Base-by-base conservation (phyloP, 2,113 vertebrate genomes). In the Tursiops truncatus region DNA sequence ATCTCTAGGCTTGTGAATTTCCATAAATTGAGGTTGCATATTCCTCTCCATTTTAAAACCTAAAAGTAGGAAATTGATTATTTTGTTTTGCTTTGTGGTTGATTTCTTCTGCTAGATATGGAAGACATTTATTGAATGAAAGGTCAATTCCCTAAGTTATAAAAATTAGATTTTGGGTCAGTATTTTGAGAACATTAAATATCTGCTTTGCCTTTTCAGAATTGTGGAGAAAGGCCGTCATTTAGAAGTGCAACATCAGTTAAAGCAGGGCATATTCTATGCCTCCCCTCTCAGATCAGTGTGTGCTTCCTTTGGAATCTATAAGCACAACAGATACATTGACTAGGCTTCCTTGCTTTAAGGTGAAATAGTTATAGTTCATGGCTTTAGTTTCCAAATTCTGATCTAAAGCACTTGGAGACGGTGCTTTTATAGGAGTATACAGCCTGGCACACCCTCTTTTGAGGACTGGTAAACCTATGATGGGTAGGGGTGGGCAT, bases 31-130 rank as follows among this genome's bases (percentile, higher is more conserved):
- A 60, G 47, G 5, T 93, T 85, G 26, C 74, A 21, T 73, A 73
- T 53, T 47, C 36, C 5, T 70, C 20, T 65, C 38, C 58, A 68
- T 84, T 65, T 77, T 68, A 87, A 85, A 83, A 68, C 50, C 33
- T 50, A 36, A 74, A 89, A 89, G 25, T 89, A 53, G 87, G 36
- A 77, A 53, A 47, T 91, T 73, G 62, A 68, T 93, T 47, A 31
- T 85, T 93, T 95, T 86, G 33, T 96, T 96, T 95, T 74, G 44
- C 63, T 85, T 88, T 95, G 38, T 80, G 26, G 28, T 89, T 93
- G 41, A 36, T 74, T 82, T 96, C 44, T 92, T 82, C 50, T 74
- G 53, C 50, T 91, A 87, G 63, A 94, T 81, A 56, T 47, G 6
- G 68, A 91, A 96, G 67, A 38, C 25, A 9, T 82, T 92, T 91